Evolutionary conservation across 1,140 invertebrate genomes (phyloP), one percentile per base, ranked within the genome.

Genomic region (Drosophila kanapiae): DNA sequence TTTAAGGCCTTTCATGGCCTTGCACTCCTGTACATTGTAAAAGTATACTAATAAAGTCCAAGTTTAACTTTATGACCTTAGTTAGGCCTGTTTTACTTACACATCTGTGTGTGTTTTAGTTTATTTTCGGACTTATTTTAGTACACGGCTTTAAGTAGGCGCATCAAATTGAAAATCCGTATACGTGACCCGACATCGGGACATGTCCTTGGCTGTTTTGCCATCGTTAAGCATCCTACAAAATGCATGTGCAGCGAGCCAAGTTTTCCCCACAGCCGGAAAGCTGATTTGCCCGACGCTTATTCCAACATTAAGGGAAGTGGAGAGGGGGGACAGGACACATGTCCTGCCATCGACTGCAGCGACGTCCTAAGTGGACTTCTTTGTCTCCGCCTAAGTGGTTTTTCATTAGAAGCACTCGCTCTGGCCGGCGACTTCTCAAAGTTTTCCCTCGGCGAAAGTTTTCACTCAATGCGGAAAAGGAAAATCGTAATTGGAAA

Each of bases 391-490:
- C 38, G 80, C 43, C 80, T 81, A 84, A 88, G 84, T 88, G 84
- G 62, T 90, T 81, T 87, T 90, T 90, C 85, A 88, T 78, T 80
- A 78, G 77, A 81, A 78, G 77, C 49, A 60, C 48, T 69, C 75
- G 42, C 75, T 18, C 65, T 72, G 53, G 27, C 35, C 33, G 27
- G 45, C 49, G 68, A 43, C 53, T 53, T 53, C 63, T 23, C 38
- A 64, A 51, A 61, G 56, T 65, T 72, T 79, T 71, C 16, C 14
- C 62, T 23, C 35, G 29, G 72, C 37, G 40, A 81, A 82, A 82
- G 53, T 82, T 82, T 78, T 61, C 38, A 47, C 64, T 75, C 49
- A 67, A 48, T 63, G 64, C 60, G 43, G 43, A 77, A 59, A 63
- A 76, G 60, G 60, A 61, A 78, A 70, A 71, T 74, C 61, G 63